Evolutionary conservation across 2,113 vertebrate genomes (phyloP).

Genomic region (Anseranas semipalmata): DNA sequence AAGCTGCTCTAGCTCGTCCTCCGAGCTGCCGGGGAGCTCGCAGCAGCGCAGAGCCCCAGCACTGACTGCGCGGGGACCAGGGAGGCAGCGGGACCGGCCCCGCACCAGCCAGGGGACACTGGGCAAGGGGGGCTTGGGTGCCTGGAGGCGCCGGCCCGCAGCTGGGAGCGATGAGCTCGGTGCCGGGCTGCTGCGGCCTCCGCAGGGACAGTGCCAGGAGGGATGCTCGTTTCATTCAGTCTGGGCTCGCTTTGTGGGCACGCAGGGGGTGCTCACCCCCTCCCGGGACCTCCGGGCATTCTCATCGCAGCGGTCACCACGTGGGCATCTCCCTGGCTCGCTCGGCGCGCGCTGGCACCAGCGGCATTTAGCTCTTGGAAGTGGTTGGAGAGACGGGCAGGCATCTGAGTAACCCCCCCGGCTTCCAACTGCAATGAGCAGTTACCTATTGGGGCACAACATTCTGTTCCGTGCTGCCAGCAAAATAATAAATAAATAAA

Average conservation of each 20-base stretch:
- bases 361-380: not conserved
- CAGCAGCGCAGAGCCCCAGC: not conserved
- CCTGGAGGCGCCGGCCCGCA: too few relatives aligned
- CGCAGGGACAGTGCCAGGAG: too few relatives aligned
- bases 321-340: not conserved
- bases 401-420: not conserved
- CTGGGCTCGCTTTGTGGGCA: too few relatives aligned
- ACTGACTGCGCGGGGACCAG: accelerated
- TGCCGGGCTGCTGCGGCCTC: accelerated
- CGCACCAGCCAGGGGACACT: too few relatives aligned
- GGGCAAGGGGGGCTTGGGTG: too few relatives aligned
- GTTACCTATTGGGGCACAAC: not conserved
- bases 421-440: not conserved
- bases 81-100: too few relatives aligned
- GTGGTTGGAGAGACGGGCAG: not conserved
- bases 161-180: not conserved
- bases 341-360: not conserved
- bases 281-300: too few relatives aligned
- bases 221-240: too few relatives aligned
- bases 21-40: too few relatives aligned
- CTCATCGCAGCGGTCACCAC: not conserved
- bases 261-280: too few relatives aligned
- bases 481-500: not conserved
- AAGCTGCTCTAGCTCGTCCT: too few relatives aligned
- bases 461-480: not conserved